A percentile compares a stretch with the other conserved stretches of the same genome.
phyloP scores from a whole-genome alignment of 1,140 invertebrate genomes.

The Trinorchestia longiramus region DNA sequence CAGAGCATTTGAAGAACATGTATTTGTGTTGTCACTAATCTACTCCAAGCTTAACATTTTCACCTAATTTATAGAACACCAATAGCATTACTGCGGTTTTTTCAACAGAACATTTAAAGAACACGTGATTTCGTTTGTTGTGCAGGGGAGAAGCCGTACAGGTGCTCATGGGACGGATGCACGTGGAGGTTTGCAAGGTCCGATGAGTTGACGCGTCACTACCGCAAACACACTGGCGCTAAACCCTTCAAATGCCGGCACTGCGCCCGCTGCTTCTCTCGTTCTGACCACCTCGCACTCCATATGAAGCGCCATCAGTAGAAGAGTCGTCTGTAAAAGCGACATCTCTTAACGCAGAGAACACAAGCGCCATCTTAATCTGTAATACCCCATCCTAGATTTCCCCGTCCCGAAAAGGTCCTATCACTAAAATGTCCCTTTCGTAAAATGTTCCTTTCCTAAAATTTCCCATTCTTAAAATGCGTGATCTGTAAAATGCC shows the following conservation, averaged over 20 bases:
- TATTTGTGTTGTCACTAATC: no score
- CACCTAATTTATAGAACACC: no score
- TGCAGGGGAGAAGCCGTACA: conserved; percentile 71
- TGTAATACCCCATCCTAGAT: no score
- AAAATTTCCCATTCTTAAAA: no score
- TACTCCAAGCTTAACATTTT: neutral
- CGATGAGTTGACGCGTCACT: conserved; percentile 67
- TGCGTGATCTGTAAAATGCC: conserved; percentile 56
- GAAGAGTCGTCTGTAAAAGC: conserved; percentile 69
- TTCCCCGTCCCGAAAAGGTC: no score
- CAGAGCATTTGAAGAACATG: no score
- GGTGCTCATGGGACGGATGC: conserved; percentile 70
- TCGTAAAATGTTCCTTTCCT: no score
- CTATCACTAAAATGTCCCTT: no score
- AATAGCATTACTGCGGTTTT: no score
- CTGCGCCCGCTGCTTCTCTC: conserved; percentile 70
- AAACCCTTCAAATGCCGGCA: conserved; percentile 72
- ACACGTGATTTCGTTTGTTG: neutral
- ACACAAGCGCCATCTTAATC: no score
- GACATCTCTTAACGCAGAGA: neutral
- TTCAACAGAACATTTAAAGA: no score
- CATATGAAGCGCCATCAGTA: conserved; percentile 69
- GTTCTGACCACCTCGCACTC: conserved; percentile 71
- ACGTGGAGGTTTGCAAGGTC: conserved; percentile 66
- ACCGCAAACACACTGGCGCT: conserved; percentile 71